Evolutionary conservation across 2,888 invertebrate species (phyloP), one percentile per base, ranked within the genome.

Genomic region (Dynastes grantii): DNA sequence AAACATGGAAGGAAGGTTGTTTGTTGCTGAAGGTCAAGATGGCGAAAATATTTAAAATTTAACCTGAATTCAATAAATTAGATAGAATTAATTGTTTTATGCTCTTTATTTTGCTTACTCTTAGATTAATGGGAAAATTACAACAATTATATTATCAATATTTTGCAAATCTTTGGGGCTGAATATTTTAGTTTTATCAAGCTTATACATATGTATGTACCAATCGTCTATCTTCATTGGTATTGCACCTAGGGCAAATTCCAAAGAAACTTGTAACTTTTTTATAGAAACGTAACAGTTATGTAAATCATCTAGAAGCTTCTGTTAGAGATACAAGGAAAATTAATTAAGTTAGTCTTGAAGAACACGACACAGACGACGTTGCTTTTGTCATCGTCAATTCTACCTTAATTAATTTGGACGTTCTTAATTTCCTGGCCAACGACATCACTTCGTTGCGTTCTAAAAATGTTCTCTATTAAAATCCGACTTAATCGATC

Each of bases 401-500:
- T 61, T 29, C 49, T 49, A 13, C 27, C 13, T 32, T 75, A 49
- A 75, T 75, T 75, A 75, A 75, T 75, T 61, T 49, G 63, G 61
- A 61, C 73, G 73, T 61, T 63, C 73, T 61, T 61, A 75, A 75
- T 61, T 75, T 75, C 45, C 73, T 29, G 49, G 63, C 45, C 61
- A 45, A 75, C 61, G 58, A 45, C 73, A 73, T 63, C 22, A 63
- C 61, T 75, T 45, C 13, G 37, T 22, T 13, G 16, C 61, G 45
- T 68, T 68, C 68, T 51, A 51, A 51, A 51, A 68, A 68, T 51
- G 29, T 22, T 13, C n/a, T 68, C 61, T n/a, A 61, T 61, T 75
- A 75, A 75, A 75, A 75, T 63, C 45, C 73, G 3, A 11, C 73
- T 61, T 75, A 75, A 75, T 75, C 73, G 73, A 49, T 75, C 9